Base-by-base conservation (phyloP, 64 coral and sea anemone species). In the Montipora cactus region DNA sequence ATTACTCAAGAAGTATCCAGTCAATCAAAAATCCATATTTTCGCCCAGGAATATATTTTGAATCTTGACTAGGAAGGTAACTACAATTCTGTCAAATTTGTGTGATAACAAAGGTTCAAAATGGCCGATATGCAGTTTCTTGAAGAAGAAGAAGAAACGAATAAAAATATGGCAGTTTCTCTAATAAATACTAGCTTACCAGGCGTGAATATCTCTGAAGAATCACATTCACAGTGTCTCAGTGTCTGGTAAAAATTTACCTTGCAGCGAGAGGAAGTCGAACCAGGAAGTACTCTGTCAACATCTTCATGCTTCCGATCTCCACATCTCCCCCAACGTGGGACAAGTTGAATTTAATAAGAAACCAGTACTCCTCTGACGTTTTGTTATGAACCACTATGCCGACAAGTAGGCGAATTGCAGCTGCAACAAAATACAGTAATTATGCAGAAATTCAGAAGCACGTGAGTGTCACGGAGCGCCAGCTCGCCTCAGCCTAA, bases 351-450 rank as follows among this genome's bases (percentile, higher is more conserved):
- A 81, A 59, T 58, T 81, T 81, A 8, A 25, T 81, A 22, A 81
- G 51, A 19, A 81, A 81, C 52, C 79, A 81, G 21, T 81, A 59
- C 79, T 81, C 79, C n/a, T 81, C 79, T 11, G 79, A 81, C 8
- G 79, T 81, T n/a, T 81, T 81, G 79, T 81, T 81, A 59, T 58
- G 79, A 22, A 81, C 79, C 20, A 49, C 19, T 49, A 81, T 12
- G 8, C 50, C n/a, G 7, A 81, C 79, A 58, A 59, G 55, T 6
- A n/a, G 49, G 1, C 7, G 18, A 8, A 81, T 59, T 49, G 2
- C 25, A 10, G 8, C 79, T 81, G 79, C 50, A 59, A 81, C 23
- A 58, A 58, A 81, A 47, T 7, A 19, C 15, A 67, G 64, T 67
- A 16, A 19, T 13, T 25, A 25, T 25, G 23, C 23, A 25, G 23